Evolutionary conservation across 2,113 vertebrate genomes (phyloP).

Genomic region (Chamaetylas fuelleborni): DNA sequence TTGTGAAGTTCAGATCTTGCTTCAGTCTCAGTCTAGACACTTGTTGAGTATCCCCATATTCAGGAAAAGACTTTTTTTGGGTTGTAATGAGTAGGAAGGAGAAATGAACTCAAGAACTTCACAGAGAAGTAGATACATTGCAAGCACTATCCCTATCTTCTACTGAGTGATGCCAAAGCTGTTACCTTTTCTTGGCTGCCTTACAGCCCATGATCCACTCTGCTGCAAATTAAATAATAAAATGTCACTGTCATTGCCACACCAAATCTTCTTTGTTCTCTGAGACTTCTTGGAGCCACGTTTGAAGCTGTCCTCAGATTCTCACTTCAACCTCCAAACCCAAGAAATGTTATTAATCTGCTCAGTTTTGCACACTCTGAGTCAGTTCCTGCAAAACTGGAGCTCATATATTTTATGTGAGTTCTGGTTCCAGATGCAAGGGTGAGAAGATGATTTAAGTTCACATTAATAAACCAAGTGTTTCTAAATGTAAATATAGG

Average conservation of each 20-base stretch:
- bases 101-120: background rate
- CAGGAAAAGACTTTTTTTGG: background rate
- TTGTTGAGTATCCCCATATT: background rate
- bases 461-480: background rate
- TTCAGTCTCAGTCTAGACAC: background rate
- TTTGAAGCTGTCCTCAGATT: background rate
- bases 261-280: background rate
- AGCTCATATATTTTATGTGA: background rate
- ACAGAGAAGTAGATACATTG: background rate
- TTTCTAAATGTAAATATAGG: background rate
- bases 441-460: background rate
- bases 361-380: background rate
- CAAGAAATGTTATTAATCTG: background rate
- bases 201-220: background rate
- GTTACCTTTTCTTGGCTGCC: background rate
- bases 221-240: background rate
- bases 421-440: background rate
- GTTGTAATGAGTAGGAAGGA: background rate
- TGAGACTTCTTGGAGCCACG: background rate
- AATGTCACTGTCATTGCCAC: background rate
- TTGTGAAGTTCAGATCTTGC: background rate
- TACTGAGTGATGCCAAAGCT: background rate
- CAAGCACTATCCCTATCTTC: background rate
- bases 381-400: background rate
- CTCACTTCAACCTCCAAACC: background rate